Conservation (phyloP, 1,140 invertebrate species). For the Mercenaria mercenaria region DNA sequence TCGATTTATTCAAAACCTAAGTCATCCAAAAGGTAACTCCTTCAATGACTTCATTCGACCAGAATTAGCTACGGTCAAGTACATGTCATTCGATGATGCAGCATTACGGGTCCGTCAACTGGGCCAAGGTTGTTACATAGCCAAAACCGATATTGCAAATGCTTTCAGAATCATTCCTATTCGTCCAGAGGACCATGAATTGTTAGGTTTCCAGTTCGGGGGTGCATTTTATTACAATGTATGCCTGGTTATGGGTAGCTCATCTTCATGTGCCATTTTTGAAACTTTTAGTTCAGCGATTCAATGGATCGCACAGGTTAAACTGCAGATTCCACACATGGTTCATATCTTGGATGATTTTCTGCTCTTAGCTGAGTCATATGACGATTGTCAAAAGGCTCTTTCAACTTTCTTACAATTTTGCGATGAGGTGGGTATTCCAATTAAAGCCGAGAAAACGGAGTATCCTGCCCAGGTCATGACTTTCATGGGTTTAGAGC, state of each 20-base stretch:
- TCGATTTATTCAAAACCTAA: constrained; percentile 50
- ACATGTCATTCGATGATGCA: constrained; percentile 38
- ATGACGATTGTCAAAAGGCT: not conserved
- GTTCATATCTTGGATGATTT: constrained; percentile 62
- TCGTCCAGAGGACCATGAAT: not conserved
- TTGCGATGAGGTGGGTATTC: not conserved
- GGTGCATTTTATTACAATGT: not conserved
- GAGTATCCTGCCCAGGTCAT: no score
- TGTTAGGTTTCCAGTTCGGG: constrained; percentile 8
- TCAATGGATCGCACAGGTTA: constrained; percentile 18
- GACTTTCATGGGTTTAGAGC: no score
- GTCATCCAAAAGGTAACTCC: constrained; percentile 31
- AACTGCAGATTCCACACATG: not conserved
- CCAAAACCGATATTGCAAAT: constrained; percentile 35
- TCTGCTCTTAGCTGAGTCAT: constrained; percentile 16
- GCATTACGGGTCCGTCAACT: not conserved
- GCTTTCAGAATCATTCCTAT: constrained; percentile 36
- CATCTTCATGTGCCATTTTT: constrained; percentile 23
- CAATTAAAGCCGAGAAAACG: not conserved
- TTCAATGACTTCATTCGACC: constrained; percentile 25
- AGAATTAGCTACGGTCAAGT: not conserved
- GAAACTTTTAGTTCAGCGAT: constrained; percentile 58
- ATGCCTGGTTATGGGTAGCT: not conserved
- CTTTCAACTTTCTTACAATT: constrained; percentile 16
- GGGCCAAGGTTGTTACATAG: not conserved